A percentile compares a stretch with the other conserved stretches of the same genome.
phyloP scores from a whole-genome alignment of 2,113 vertebrate species.

The Microtus ochrogaster region DNA sequence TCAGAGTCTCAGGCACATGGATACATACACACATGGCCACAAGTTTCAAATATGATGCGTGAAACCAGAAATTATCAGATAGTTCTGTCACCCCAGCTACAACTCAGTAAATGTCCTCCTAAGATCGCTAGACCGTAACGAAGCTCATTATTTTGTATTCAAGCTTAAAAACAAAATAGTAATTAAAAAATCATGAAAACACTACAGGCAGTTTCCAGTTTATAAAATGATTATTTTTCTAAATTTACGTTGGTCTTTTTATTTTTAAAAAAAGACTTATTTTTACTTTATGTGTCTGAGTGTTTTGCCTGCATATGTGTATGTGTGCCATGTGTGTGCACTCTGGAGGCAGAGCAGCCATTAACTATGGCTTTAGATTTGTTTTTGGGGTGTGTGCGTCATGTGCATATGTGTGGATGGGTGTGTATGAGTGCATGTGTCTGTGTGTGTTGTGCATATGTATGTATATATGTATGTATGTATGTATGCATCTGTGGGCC shows the following conservation, averaged over 20 bases:
- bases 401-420: no score
- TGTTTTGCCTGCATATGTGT: neutral
- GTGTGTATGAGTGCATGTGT: no score
- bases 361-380: neutral
- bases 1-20: neutral
- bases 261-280: neutral
- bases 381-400: neutral
- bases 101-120: neutral
- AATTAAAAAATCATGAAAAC: neutral
- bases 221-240: neutral
- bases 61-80: neutral
- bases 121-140: no score
- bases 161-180: neutral
- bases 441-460: neutral
- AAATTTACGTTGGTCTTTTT: slow-evolving; percentile 1
- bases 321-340: neutral
- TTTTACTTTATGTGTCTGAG: neutral
- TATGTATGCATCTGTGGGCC: no score
- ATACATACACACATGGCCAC: neutral
- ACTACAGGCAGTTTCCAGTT: neutral
- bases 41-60: slow-evolving; percentile 14
- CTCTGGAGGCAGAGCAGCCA: neutral
- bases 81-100: neutral
- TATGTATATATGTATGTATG: no score
- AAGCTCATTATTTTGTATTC: neutral